These are phyloP conservation scores for Drosophila hawaiiensis DNA, from an alignment of 2,888 invertebrate genomes.

Conservation along the genomic window DNA sequence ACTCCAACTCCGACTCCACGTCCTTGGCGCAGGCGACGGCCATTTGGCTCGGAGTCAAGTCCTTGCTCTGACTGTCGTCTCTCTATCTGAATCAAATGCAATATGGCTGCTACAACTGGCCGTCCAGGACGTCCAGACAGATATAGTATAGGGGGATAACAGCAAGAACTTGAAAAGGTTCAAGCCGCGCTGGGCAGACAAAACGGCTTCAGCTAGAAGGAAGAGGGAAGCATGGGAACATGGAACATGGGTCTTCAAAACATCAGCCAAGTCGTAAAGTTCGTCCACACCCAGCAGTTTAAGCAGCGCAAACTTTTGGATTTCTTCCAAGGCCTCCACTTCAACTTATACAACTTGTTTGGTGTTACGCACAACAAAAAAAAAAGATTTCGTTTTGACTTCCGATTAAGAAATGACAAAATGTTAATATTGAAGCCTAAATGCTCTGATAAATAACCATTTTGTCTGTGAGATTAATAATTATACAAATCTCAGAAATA, in stretches of 20 bases:
- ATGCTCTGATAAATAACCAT: slow-evolving; percentile 18
- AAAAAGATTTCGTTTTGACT: slow-evolving; percentile 20
- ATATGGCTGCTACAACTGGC: slow-evolving; percentile 40
- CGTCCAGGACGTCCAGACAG: slow-evolving; percentile 3
- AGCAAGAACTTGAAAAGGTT: slow-evolving; percentile 58
- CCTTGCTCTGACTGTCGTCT: slow-evolving; percentile 21
- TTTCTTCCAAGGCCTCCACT: slow-evolving; percentile 23
- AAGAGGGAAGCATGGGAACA: background rate
- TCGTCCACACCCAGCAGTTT: slow-evolving; percentile 58
- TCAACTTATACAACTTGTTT: slow-evolving; percentile 17
- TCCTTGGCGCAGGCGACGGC: slow-evolving; percentile 16
- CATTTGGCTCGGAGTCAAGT: slow-evolving; percentile 53
- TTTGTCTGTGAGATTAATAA: background rate
- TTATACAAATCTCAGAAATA: background rate
- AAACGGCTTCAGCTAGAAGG: slow-evolving; percentile 20
- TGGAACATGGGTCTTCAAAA: slow-evolving; percentile 18
- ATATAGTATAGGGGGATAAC: slow-evolving; percentile 10
- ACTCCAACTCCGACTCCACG: slow-evolving; percentile 19
- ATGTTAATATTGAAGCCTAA: background rate
- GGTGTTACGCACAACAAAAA: slow-evolving; percentile 13
- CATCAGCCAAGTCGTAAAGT: slow-evolving; percentile 68
- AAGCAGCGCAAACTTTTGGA: slow-evolving; percentile 53
- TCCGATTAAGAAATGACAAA: slow-evolving; percentile 17
- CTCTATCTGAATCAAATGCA: slow-evolving; percentile 48
- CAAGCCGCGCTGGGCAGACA: slow-evolving; percentile 51